Percentiles rank a stretch among this genome's conserved stretches.
Evolutionary conservation across 2,113 vertebrate species (phyloP).

Genomic region (Eudorcas thomsonii): DNA sequence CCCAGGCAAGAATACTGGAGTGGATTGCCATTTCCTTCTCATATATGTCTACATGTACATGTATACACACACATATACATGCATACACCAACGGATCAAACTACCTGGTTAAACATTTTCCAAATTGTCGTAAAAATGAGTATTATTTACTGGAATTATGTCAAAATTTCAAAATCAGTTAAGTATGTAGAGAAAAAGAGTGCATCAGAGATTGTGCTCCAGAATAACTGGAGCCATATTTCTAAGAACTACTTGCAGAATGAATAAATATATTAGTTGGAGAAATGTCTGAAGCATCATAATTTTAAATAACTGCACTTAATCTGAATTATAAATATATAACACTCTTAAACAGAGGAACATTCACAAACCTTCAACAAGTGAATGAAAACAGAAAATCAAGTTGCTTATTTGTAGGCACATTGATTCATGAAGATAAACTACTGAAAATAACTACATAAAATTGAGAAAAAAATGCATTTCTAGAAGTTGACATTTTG

Average conservation of each 20-base stretch:
- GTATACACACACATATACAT: background rate
- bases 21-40: background rate
- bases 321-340: background rate
- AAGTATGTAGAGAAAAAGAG: background rate
- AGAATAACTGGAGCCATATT: background rate
- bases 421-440: background rate
- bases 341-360: background rate
- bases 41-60: background rate
- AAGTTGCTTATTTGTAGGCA: background rate
- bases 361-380: background rate
- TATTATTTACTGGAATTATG: background rate
- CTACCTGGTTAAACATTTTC: background rate
- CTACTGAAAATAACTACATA: constrained; percentile 3
- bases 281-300: background rate
- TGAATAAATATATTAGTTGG: background rate
- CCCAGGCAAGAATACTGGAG: background rate
- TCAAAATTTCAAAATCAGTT: background rate
- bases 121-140: background rate
- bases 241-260: background rate
- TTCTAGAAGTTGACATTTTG: background rate
- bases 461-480: background rate
- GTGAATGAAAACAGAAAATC: background rate
- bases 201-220: background rate
- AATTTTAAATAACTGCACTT: background rate
- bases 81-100: background rate